A percentile compares a stretch with the other conserved stretches of the same genome.
Conservation (phyloP, 2,113 vertebrate species). For the Mixornis gularis region DNA sequence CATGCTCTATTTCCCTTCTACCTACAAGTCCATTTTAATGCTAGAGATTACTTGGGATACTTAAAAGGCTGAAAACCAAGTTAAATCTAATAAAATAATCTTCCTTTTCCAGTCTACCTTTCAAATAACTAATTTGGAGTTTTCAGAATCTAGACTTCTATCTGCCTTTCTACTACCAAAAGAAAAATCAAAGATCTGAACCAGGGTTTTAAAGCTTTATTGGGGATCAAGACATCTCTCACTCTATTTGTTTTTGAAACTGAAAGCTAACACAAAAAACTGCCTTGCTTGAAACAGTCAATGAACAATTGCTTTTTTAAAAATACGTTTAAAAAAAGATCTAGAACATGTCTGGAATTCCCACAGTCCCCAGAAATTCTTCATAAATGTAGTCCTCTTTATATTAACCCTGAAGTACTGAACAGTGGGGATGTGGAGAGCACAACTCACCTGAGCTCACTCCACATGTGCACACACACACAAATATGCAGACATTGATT, state of each 20-base stretch:
- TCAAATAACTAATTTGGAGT: neutral
- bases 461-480: fast-evolving
- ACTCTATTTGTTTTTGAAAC: neutral
- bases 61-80: neutral
- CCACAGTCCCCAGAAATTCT: neutral
- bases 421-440: neutral
- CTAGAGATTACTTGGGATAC: neutral
- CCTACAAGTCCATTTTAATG: neutral
- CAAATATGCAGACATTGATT: fast-evolving
- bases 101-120: neutral
- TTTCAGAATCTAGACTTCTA: neutral
- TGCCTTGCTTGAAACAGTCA: neutral
- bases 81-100: neutral
- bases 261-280: neutral
- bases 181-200: neutral
- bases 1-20: neutral
- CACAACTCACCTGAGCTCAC: neutral
- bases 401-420: neutral
- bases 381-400: neutral
- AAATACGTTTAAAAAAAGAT: neutral
- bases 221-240: neutral
- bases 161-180: neutral
- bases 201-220: neutral
- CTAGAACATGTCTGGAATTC: neutral
- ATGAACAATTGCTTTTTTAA: neutral